Evolutionary conservation across 2,797 vertebrate species (phyloP).

Genomic region (Halcyon leucocephala): DNA sequence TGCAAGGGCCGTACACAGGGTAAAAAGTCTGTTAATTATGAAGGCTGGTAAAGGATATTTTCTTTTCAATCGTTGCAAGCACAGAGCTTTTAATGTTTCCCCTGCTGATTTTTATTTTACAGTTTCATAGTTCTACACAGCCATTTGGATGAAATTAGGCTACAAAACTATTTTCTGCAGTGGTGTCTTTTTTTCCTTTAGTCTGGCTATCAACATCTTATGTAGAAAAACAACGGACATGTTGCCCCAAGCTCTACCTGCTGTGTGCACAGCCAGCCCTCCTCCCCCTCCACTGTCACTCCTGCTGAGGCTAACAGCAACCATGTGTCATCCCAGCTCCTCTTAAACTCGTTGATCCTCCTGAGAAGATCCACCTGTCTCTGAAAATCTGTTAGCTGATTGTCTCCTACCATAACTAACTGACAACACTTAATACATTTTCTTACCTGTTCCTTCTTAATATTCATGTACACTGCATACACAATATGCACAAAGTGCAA

Average conservation of each 20-base stretch:
- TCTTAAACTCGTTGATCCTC: slow-evolving; percentile 3
- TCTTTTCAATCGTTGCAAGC: not conserved
- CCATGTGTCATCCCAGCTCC: slow-evolving; percentile 33
- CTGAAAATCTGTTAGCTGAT: slow-evolving; percentile 43
- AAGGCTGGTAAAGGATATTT: not conserved
- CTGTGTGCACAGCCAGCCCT: not conserved
- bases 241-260: slow-evolving; percentile 32
- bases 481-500: not conserved
- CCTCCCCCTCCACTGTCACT: slow-evolving; percentile 6
- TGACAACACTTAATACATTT: slow-evolving; percentile 11
- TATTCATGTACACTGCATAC: not conserved
- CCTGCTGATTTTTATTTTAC: not conserved
- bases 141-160: not conserved
- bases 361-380: not conserved
- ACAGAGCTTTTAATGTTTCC: not conserved
- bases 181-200: fast-evolving
- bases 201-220: not conserved
- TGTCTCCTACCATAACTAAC: slow-evolving; percentile 4
- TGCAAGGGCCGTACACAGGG: not conserved
- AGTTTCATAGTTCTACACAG: not conserved
- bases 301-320: slow-evolving; percentile 37
- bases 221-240: not conserved
- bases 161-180: not conserved
- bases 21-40: not conserved
- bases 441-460: not conserved